Conservation (phyloP, 2,888 invertebrate genomes). For the Steinernema scapterisci region DNA sequence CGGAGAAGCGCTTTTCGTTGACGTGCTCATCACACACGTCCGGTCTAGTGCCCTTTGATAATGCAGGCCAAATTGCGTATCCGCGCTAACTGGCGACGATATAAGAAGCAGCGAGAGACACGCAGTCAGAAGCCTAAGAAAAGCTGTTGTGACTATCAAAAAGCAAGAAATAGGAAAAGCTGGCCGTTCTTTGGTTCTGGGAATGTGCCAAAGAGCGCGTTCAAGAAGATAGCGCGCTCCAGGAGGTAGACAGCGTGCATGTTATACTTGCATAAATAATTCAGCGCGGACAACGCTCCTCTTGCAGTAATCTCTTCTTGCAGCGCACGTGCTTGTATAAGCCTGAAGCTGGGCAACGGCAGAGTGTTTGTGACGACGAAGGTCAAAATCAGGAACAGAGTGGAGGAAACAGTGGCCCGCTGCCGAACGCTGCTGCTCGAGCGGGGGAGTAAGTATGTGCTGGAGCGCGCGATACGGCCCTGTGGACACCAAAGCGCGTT, state of each 20-base stretch:
- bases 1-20: background rate
- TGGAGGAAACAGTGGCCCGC: background rate
- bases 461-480: background rate
- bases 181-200: too few relatives aligned
- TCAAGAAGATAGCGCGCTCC: background rate
- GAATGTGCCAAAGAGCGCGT: background rate
- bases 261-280: conserved; percentile 31
- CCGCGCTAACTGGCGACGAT: background rate
- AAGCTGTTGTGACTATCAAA: background rate
- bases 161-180: background rate
- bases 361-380: background rate
- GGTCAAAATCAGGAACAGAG: conserved; percentile 19
- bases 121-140: background rate
- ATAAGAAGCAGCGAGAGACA: background rate
- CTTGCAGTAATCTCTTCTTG: background rate
- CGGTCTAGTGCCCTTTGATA: conserved; percentile 24
- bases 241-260: conserved; percentile 23
- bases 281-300: background rate
- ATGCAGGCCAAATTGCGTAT: conserved; percentile 21
- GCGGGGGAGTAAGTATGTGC: background rate
- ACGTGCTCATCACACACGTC: background rate
- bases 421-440: background rate
- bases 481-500: conserved; percentile 25
- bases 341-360: background rate
- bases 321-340: background rate